Percentiles rank a stretch among this genome's conserved stretches.
Conservation (phyloP, 2,797 vertebrate species). For the Gymnothorax javanicus region DNA sequence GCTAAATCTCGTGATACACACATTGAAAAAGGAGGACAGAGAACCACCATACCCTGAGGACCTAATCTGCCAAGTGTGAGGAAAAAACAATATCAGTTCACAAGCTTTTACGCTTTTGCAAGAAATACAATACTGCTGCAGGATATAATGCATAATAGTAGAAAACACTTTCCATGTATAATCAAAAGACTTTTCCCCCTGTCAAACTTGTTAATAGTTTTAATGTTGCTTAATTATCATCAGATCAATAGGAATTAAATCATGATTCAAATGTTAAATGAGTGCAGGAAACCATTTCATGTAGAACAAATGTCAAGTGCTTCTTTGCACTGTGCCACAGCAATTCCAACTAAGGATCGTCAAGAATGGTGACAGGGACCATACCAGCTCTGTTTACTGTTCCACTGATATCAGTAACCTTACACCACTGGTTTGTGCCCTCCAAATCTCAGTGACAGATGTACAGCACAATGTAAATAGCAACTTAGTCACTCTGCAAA, state of each 20-base stretch:
- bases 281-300: background rate
- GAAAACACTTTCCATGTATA: background rate
- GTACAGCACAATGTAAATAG: too few species aligned
- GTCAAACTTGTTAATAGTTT: slow-evolving; percentile 14
- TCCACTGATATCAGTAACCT: background rate
- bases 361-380: background rate
- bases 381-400: background rate
- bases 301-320: background rate
- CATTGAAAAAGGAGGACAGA: background rate
- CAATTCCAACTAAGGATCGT: background rate
- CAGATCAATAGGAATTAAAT: slow-evolving; percentile 26
- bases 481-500: too few species aligned
- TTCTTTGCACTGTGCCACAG: background rate
- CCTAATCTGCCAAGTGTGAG: background rate
- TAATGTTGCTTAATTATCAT: slow-evolving; percentile 19
- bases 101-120: background rate
- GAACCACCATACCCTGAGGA: background rate
- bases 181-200: background rate
- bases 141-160: background rate
- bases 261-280: slow-evolving; percentile 19
- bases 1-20: background rate
- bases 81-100: background rate
- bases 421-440: background rate
- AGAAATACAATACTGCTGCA: background rate
- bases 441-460: background rate